Percentiles rank a stretch among this genome's conserved stretches.
Conservation (phyloP, 2,797 vertebrate genomes). For the Semotilus atromaculatus region DNA sequence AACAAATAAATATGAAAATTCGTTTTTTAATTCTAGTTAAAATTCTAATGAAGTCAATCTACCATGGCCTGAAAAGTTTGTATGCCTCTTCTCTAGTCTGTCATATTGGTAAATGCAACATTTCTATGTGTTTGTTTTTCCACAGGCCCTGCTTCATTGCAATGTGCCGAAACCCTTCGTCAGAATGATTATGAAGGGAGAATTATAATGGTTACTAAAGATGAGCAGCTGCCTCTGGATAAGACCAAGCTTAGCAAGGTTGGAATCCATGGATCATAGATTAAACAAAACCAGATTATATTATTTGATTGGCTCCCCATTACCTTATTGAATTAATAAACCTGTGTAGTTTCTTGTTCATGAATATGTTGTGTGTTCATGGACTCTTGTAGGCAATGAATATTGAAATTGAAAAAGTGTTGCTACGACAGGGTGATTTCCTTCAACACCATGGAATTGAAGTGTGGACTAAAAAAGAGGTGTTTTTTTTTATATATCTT, state of each 20-base stretch:
- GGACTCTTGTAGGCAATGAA: slow-evolving; percentile 72
- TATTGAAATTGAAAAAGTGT: slow-evolving; percentile 72
- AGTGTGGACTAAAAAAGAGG: slow-evolving; percentile 83
- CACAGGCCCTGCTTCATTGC: slow-evolving; percentile 85
- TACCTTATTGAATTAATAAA: neutral
- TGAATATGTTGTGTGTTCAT: neutral
- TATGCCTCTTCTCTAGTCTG: neutral
- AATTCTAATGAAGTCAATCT: neutral
- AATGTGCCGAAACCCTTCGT: slow-evolving; percentile 88
- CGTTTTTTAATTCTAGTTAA: too few species aligned
- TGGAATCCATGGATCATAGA: neutral
- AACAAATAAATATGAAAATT: neutral
- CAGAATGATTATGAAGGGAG: slow-evolving; percentile 85
- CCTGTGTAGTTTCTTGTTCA: neutral
- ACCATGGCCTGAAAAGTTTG: neutral
- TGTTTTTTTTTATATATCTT: slow-evolving; percentile 53
- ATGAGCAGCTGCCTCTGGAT: slow-evolving; percentile 83
- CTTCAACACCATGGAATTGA: slow-evolving; percentile 79
- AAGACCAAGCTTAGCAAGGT: slow-evolving; percentile 90
- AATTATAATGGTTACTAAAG: slow-evolving; percentile 84
- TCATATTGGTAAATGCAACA: neutral
- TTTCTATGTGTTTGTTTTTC: slow-evolving; percentile 3
- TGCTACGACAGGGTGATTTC: slow-evolving; percentile 82
- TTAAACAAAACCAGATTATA: neutral
- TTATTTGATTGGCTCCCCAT: neutral